Evolutionary conservation across 2,888 invertebrate genomes (phyloP), one percentile per base, ranked within the genome.

Genomic region (Ochropacha duplaris): DNA sequence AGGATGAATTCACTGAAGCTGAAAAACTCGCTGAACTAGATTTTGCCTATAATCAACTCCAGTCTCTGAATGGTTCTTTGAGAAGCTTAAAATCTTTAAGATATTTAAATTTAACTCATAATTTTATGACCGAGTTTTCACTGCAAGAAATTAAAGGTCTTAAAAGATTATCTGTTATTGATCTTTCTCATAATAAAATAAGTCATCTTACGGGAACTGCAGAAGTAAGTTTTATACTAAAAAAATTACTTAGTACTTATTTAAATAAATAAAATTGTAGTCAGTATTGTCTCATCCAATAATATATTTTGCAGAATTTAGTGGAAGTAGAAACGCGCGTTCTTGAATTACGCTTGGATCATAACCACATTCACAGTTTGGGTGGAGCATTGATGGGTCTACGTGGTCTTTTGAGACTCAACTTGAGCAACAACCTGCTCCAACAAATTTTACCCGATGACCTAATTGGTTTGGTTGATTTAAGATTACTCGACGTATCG

Each of bases 61-160:
- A 94, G 55, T 94, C 95, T 0, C 83, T 97, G 57, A 97, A 96
- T 76, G 95, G 95, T 54, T 96, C 97, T 0, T 81, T 97, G 49
- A 91, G 95, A 69, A 95, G 95, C 49, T 87, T 97, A 55, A 94
- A 94, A 69, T 94, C 95, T 11, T 86, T 97, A 22, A 93, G 94
- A 64, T 94, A 94, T 65, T 93, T 96, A 50, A 97, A 97, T 86
- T 90, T 97, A 61, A 96, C 96, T 0, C 95, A 95, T 78, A 97
- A 97, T 79, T 92, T 94, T 44, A 92, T 97, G 58, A 93, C 94
- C 0, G 96, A 96, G 74, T 97, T 97, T 87, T 96, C 96, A 0
- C 94, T 97, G 75, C 95, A 96, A 80, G 96, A 97, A 83, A 94
- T 97, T 51, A 95, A 95, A 58, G 97, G 97, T 0, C 84, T 97